phyloP scores from a whole-genome alignment of 2,113 vertebrate genomes.

The Anser brachyrhynchus region DNA sequence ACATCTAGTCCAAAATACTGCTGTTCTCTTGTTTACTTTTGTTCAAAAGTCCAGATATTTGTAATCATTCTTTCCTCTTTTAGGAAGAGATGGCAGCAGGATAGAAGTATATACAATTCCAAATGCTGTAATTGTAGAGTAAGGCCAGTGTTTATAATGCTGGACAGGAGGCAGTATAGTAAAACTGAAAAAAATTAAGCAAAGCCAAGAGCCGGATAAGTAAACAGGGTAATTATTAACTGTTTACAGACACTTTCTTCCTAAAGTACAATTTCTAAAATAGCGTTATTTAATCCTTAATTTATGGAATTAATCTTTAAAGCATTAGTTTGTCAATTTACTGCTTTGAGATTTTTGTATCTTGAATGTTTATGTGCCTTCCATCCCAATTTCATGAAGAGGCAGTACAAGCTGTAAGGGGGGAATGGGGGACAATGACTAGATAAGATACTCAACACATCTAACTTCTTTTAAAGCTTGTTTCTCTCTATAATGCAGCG shows the following conservation, averaged over 20 bases:
- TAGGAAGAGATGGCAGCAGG: background rate
- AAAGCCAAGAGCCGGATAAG: background rate
- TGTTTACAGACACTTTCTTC: background rate
- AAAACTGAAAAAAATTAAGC: background rate
- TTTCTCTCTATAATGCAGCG: background rate
- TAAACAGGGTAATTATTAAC: background rate
- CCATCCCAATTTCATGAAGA: background rate
- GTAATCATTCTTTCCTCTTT: background rate
- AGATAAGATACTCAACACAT: background rate
- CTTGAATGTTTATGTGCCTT: background rate
- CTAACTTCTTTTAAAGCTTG: background rate
- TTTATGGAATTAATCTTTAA: background rate
- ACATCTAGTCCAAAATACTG: background rate
- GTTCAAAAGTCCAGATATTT: background rate
- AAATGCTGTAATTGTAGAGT: background rate
- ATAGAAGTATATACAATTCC: background rate
- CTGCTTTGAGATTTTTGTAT: background rate
- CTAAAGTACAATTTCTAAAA: background rate
- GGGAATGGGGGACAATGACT: too few species aligned
- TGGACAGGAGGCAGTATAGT: background rate
- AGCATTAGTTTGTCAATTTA: background rate
- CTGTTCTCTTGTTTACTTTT: background rate
- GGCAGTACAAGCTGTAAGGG: background rate
- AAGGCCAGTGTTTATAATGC: background rate
- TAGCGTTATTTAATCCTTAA: background rate